Percentiles rank a stretch among this genome's conserved stretches.
phyloP scores from a whole-genome alignment of 2,888 invertebrate genomes.

The Eledona agricola region DNA sequence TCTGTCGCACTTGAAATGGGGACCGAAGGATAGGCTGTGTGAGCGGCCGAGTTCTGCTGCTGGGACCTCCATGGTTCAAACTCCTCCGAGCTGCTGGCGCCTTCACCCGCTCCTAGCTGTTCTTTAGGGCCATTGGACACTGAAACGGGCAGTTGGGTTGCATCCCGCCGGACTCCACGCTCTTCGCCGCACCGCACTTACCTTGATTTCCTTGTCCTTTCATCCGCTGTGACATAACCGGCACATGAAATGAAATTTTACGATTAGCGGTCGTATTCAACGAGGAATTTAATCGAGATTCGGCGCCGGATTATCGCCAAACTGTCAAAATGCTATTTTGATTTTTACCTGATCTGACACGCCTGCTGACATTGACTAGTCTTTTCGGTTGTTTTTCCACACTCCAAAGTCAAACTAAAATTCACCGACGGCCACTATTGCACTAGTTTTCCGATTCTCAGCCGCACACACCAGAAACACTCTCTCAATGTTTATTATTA shows the following conservation, averaged over 20 bases:
- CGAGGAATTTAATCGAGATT: conserved; percentile 48
- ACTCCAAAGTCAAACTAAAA: conserved; percentile 53
- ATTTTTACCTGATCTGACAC: conserved; percentile 85
- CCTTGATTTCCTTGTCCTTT: conserved; percentile 88
- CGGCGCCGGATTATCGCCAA: conserved; percentile 48
- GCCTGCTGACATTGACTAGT: conserved; percentile 89
- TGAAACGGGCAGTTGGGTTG: conserved; percentile 49
- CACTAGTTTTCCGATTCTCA: conserved; percentile 50
- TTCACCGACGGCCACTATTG: conserved; percentile 54
- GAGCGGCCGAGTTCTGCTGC: conserved; percentile 68
- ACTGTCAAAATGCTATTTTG: conserved; percentile 60
- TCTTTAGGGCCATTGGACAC: conserved; percentile 82
- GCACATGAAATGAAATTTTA: conserved; percentile 68
- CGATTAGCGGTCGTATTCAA: conserved; percentile 39
- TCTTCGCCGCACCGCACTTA: conserved; percentile 52
- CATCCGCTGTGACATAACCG: conserved; percentile 73
- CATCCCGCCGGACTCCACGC: neutral
- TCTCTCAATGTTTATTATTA: conserved; percentile 45
- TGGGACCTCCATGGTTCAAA: conserved; percentile 81
- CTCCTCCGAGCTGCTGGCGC: conserved; percentile 66
- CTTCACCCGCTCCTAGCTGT: conserved; percentile 78
- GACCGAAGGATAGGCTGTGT: conserved; percentile 62
- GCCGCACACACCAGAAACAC: conserved; percentile 50
- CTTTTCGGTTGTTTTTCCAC: conserved; percentile 66
- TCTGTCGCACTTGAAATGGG: conserved; percentile 77